phyloP scores from a whole-genome alignment of 2,113 vertebrate genomes.

The Ceyx melanurus region DNA sequence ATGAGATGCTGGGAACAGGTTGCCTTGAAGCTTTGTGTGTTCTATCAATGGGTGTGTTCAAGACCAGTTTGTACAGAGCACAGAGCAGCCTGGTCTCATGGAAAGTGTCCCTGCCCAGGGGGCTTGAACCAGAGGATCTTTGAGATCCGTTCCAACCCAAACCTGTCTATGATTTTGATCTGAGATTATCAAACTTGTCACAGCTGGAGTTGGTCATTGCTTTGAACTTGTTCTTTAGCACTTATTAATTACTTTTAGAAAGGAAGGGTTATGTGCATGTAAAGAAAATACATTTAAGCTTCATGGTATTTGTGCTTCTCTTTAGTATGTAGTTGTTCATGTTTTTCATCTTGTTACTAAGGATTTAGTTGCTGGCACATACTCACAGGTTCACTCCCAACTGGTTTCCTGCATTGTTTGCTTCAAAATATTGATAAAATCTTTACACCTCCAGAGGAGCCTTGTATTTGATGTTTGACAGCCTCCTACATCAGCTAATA shows the following conservation, averaged over 20 bases:
- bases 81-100: neutral
- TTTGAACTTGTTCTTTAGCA: neutral
- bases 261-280: neutral
- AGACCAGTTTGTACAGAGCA: neutral
- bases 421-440: neutral
- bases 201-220: neutral
- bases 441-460: neutral
- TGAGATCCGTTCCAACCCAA: too few species aligned
- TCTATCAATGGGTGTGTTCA: neutral
- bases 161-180: neutral
- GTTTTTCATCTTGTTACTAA: neutral
- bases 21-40: neutral
- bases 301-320: neutral
- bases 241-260: neutral
- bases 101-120: neutral
- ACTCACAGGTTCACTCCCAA: neutral
- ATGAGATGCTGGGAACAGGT: neutral
- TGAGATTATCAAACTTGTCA: neutral
- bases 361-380: neutral
- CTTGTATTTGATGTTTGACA: neutral
- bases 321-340: neutral
- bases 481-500: neutral
- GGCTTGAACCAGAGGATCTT: neutral
- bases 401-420: neutral
- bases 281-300: neutral